These are phyloP conservation scores for Cheiracanthium punctorium DNA, from an alignment of 2,888 invertebrate species.

Conservation along the genomic window DNA sequence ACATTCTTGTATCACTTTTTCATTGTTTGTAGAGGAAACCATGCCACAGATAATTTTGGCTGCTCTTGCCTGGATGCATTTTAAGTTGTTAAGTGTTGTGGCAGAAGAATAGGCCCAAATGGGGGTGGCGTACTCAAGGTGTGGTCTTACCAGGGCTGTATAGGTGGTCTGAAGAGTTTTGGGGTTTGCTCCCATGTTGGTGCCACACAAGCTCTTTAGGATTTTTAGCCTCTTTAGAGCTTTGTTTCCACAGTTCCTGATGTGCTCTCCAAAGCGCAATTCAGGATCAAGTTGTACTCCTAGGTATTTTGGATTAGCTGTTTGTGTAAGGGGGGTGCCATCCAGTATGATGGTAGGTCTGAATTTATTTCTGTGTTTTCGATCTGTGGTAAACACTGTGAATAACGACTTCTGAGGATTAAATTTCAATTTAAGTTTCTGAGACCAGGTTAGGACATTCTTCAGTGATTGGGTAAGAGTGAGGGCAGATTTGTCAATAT, in stretches of 20 bases:
- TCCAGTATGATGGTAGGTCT: not conserved
- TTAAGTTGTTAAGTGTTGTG: not conserved
- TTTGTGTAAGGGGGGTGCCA: not conserved
- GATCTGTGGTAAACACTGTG: not conserved
- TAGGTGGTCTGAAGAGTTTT: slow-evolving; percentile 5
- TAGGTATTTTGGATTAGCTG: slow-evolving; percentile 2
- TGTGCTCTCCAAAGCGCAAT: not conserved
- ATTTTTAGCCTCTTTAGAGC: slow-evolving; percentile 17
- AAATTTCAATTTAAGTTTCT: no score
- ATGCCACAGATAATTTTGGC: not conserved
- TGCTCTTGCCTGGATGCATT: slow-evolving; percentile 5
- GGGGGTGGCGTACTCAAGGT: not conserved
- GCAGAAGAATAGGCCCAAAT: not conserved
- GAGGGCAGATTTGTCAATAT: not conserved
- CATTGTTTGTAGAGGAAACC: slow-evolving; percentile 10
- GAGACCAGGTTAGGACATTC: no score
- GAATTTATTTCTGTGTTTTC: not conserved
- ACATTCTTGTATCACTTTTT: slow-evolving; percentile 14
- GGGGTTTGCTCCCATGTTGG: not conserved
- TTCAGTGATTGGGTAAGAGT: no score
- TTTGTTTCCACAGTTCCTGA: slow-evolving; percentile 16
- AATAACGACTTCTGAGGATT: not conserved
- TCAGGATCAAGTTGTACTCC: not conserved
- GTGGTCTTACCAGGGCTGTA: not conserved
- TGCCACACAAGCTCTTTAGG: not conserved